A percentile compares a stretch with the other conserved stretches of the same genome.
Conservation (phyloP, 1,140 invertebrate species). For the Papilio polytes region DNA sequence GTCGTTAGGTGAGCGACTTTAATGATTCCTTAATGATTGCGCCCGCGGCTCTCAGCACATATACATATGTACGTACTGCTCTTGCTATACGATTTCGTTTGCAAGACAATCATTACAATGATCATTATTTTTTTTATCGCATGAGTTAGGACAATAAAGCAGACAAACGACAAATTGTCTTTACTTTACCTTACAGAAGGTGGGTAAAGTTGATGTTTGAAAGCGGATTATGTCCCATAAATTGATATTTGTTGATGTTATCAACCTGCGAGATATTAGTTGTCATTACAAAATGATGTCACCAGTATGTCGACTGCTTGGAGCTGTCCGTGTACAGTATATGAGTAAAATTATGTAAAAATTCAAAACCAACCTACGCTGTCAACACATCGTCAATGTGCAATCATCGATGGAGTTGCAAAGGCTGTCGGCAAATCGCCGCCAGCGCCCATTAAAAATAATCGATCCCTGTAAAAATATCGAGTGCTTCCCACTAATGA, state of each 20-base stretch:
- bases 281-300: not conserved
- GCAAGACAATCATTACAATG: slow-evolving; percentile 9
- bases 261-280: not conserved
- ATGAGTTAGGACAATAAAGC: not conserved
- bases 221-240: too few relatives aligned
- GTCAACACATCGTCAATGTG: not conserved
- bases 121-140: not conserved
- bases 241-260: not conserved
- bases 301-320: not conserved
- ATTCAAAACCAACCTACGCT: not conserved
- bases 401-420: slow-evolving; percentile 50
- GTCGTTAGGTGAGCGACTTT: slow-evolving; percentile 65
- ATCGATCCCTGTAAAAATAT: slow-evolving; percentile 80
- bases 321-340: not conserved
- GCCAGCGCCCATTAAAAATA: slow-evolving; percentile 80
- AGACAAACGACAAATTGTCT: not conserved
- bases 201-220: too few relatives aligned
- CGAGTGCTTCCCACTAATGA: slow-evolving; percentile 81
- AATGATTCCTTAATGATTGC: slow-evolving; percentile 80
- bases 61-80: not conserved
- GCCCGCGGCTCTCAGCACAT: slow-evolving; percentile 52
- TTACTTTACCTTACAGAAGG: not conserved
- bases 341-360: not conserved
- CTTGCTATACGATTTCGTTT: not conserved
- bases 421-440: slow-evolving; percentile 51